Percentiles rank a stretch among this genome's conserved stretches.
Conservation (phyloP, 2,888 invertebrate genomes). For the Stegophylla sp. region DNA sequence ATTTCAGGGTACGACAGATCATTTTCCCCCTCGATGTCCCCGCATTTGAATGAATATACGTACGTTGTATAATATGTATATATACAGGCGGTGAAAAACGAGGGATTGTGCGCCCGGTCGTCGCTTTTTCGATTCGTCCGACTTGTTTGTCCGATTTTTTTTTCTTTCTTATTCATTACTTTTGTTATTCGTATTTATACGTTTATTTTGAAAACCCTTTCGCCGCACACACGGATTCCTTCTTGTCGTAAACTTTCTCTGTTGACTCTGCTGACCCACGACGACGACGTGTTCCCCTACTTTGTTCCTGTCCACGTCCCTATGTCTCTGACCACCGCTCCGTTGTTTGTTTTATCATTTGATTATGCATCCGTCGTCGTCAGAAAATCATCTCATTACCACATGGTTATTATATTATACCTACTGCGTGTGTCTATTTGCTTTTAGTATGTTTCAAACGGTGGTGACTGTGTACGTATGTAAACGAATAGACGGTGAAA, state of each 20-base stretch:
- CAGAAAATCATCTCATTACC: not conserved
- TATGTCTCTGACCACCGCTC: not conserved
- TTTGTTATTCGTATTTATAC: not conserved
- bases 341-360: constrained; percentile 12
- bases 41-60: constrained; percentile 12
- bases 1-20: constrained; percentile 27
- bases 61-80: not conserved
- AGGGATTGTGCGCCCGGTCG: not conserved
- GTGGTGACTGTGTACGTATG: not conserved
- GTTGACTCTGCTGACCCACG: not conserved
- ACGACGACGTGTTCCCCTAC: too few relatives aligned
- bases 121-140: constrained; percentile 3
- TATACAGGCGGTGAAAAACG: not conserved
- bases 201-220: constrained; percentile 6
- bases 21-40: not conserved
- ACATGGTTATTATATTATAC: not conserved
- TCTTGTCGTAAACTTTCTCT: constrained; percentile 5
- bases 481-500: constrained; percentile 1
- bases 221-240: not conserved
- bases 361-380: not conserved
- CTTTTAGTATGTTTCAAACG: not conserved
- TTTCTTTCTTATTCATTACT: not conserved
- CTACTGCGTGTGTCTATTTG: not conserved
- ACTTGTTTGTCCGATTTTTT: not conserved
- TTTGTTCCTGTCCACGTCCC: too few relatives aligned